phyloP scores from a whole-genome alignment of 1,140 invertebrate species.

The Scaptomyza montana region DNA sequence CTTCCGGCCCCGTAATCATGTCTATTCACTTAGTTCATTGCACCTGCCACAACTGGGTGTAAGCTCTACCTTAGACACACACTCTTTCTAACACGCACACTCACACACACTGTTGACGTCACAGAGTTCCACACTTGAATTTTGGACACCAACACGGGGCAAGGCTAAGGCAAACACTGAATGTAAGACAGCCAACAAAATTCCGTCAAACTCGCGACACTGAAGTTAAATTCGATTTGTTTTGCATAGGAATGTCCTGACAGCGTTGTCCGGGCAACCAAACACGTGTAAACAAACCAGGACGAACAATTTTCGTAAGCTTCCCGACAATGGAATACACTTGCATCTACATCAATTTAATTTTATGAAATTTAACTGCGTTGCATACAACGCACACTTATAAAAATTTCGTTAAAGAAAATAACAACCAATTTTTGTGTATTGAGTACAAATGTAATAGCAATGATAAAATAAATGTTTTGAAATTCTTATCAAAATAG shows the following conservation, averaged over 20 bases:
- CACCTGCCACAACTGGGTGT: constrained; percentile 49
- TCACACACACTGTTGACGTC: constrained; percentile 1
- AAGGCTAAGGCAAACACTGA: constrained; percentile 44
- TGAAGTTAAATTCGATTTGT: constrained; percentile 25
- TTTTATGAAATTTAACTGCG: too few species aligned
- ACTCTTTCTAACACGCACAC: neutral
- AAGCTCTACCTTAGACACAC: constrained; percentile 19
- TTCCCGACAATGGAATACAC: neutral
- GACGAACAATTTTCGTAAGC: neutral
- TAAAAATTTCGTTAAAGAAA: neutral
- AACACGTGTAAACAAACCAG: constrained; percentile 38
- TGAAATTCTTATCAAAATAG: too few species aligned
- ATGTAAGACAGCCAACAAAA: constrained; percentile 30
- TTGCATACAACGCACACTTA: too few species aligned
- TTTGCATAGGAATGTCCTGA: constrained; percentile 44
- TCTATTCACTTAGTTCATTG: constrained; percentile 57
- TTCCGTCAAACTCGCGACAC: constrained; percentile 41
- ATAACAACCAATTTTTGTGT: too few species aligned
- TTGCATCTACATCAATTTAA: neutral
- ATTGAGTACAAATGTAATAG: too few species aligned
- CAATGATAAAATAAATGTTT: too few species aligned
- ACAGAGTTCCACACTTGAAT: neutral
- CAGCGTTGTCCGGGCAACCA: constrained; percentile 33
- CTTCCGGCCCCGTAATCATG: constrained; percentile 81
- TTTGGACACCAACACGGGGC: constrained; percentile 25